phyloP scores from a whole-genome alignment of 2,888 invertebrate species.

The Scaeva pyrastri region DNA sequence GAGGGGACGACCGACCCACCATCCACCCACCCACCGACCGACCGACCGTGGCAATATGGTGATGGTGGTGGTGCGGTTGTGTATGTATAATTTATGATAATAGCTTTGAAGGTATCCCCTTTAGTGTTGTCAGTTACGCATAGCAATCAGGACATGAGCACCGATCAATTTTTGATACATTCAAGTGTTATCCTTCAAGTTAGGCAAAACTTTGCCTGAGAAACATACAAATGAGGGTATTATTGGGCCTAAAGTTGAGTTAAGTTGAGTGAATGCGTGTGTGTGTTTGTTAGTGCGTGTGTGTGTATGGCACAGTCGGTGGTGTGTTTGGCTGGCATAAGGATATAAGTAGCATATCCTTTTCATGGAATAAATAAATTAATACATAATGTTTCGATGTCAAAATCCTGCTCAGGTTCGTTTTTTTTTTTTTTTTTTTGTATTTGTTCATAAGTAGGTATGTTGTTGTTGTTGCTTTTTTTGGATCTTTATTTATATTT shows the following conservation, averaged over 20 bases:
- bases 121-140: slow-evolving; percentile 75
- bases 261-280: slow-evolving; percentile 16
- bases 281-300: not conserved
- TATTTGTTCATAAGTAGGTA: slow-evolving; percentile 4
- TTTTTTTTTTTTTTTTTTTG: slow-evolving; percentile 26
- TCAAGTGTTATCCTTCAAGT: slow-evolving; percentile 73
- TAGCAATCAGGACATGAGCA: slow-evolving; percentile 74
- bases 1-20: slow-evolving; percentile 11
- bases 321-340: slow-evolving; percentile 51
- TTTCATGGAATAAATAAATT: slow-evolving; percentile 76
- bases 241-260: slow-evolving; percentile 34
- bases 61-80: slow-evolving; percentile 26
- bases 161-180: slow-evolving; percentile 76
- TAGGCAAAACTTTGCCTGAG: slow-evolving; percentile 68
- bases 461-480: not conserved
- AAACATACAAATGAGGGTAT: slow-evolving; percentile 72
- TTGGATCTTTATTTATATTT: not conserved
- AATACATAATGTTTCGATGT: slow-evolving; percentile 74
- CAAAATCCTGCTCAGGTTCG: slow-evolving; percentile 72
- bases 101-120: slow-evolving; percentile 72
- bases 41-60: slow-evolving; percentile 5
- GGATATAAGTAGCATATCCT: slow-evolving; percentile 67
- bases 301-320: not conserved
- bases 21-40: not conserved
- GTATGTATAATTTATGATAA: slow-evolving; percentile 75